phyloP scores from a whole-genome alignment of 2,113 vertebrate species.

The Actenoides hombroni region DNA sequence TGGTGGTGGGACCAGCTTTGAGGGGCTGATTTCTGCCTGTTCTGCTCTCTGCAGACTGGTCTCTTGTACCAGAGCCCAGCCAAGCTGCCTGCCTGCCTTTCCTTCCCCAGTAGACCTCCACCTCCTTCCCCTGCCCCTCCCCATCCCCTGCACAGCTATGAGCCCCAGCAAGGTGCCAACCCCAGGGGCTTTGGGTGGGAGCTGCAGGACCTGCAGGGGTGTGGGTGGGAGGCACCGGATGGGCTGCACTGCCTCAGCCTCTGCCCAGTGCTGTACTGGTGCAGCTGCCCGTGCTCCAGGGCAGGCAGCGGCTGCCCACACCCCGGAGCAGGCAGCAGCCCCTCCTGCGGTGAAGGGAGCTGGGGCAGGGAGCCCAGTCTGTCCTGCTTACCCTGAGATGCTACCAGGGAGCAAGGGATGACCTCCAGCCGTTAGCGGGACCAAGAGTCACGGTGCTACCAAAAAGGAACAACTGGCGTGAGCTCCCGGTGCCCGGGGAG shows the following conservation, averaged over 20 bases:
- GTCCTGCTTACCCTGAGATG: slow-evolving; percentile 36
- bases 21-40: neutral
- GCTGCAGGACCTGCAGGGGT: accelerated
- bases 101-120: neutral
- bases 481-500: neutral
- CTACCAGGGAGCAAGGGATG: neutral
- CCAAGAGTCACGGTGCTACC: neutral
- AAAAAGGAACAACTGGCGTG: neutral
- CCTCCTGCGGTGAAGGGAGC: neutral
- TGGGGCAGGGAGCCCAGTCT: neutral
- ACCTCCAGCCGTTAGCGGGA: accelerated
- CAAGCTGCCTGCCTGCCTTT: neutral
- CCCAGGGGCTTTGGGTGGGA: neutral
- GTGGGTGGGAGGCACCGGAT: neutral
- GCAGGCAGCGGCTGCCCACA: too few species aligned
- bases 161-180: neutral
- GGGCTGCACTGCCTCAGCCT: neutral
- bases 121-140: too few species aligned
- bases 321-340: too few species aligned
- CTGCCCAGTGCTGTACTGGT: accelerated
- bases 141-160: neutral
- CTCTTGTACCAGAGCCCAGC: neutral
- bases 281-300: accelerated
- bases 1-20: neutral
- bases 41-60: neutral